A percentile compares a stretch with the other conserved stretches of the same genome.
phyloP scores from a whole-genome alignment of 2,888 invertebrate species.

The Ornithoptera priamus region DNA sequence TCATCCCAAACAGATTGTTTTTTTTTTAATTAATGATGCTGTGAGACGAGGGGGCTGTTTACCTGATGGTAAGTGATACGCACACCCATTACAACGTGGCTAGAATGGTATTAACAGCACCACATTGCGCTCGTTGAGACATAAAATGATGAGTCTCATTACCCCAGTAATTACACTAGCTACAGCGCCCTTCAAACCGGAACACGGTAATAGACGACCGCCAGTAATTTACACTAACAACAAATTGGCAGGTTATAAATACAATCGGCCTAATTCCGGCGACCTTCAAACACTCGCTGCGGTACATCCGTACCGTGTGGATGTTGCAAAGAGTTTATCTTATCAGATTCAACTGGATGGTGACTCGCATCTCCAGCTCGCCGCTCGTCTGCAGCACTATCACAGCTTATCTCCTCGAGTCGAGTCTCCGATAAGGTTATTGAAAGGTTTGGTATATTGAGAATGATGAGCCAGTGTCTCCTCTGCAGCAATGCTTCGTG shows the following conservation, averaged over 20 bases:
- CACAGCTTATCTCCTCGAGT: conserved; percentile 8
- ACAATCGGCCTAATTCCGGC: conserved; percentile 17
- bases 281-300: conserved; percentile 24
- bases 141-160: no score
- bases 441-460: background rate
- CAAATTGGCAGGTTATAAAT: conserved; percentile 12
- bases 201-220: no score
- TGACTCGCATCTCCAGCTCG: background rate
- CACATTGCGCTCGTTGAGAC: no score
- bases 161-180: no score
- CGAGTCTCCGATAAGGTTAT: conserved; percentile 17
- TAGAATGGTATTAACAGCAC: no score
- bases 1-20: no score
- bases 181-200: no score
- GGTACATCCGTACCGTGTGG: conserved; percentile 21
- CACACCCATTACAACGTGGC: no score
- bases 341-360: conserved; percentile 18
- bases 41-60: no score
- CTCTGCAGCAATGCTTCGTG: conserved; percentile 30
- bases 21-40: no score
- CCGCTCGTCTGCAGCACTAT: conserved; percentile 6
- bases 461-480: conserved; percentile 11
- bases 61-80: no score
- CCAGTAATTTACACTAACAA: background rate
- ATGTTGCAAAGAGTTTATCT: conserved; percentile 39